Conservation (phyloP, 2,113 vertebrate species). For the Scomber scombrus region DNA sequence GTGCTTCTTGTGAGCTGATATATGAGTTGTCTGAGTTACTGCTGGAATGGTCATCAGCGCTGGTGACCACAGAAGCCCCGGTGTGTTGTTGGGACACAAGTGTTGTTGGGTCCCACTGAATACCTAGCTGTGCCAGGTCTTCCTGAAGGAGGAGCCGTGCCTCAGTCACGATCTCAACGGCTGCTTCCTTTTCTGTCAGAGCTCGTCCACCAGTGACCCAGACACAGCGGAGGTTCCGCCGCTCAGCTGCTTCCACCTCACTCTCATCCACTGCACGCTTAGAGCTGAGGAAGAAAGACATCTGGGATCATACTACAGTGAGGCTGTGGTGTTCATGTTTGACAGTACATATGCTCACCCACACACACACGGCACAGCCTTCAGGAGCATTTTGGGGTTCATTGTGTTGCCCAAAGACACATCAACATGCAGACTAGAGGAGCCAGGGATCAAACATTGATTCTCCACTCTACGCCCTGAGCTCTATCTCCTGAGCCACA, state of each 20-base stretch:
- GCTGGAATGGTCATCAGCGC: conserved; percentile 10
- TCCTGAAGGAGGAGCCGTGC: conserved; percentile 91
- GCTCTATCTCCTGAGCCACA: too few relatives aligned
- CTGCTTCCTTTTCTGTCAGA: conserved; percentile 92
- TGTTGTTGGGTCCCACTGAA: conserved; percentile 88
- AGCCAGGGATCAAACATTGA: too few relatives aligned
- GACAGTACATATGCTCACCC: conserved; percentile 1
- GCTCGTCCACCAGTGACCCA: conserved; percentile 91
- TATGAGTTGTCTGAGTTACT: conserved; percentile 9
- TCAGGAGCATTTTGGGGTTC: too few relatives aligned
- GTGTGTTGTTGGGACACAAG: too few relatives aligned
- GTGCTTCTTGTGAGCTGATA: conserved; percentile 34
- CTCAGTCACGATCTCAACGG: conserved; percentile 90
- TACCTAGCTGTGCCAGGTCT: conserved; percentile 91
- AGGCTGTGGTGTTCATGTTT: background rate
- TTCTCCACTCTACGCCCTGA: too few relatives aligned
- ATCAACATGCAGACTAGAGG: too few relatives aligned
- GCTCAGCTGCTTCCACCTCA: conserved; percentile 91
- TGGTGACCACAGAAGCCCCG: background rate
- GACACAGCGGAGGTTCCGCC: conserved; percentile 86
- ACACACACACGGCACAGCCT: too few relatives aligned
- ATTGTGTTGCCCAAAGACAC: too few relatives aligned
- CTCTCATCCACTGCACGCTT: conserved; percentile 94
- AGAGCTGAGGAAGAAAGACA: conserved; percentile 72
- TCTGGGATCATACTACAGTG: background rate